Base-by-base conservation (phyloP, 1,140 invertebrate species). In the Aphaenogaster rudis region DNA sequence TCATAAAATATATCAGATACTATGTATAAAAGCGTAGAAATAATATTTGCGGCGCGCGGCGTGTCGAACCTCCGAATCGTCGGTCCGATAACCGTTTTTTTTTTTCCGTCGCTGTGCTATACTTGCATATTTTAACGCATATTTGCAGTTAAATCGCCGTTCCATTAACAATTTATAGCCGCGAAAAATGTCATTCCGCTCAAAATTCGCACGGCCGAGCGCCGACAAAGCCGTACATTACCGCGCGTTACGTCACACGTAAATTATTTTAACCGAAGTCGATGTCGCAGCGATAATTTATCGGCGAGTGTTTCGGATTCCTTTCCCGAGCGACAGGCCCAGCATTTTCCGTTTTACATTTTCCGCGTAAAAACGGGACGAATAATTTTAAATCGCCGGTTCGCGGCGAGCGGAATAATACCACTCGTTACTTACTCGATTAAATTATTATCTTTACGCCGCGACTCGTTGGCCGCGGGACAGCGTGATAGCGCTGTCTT, bases 391-490 rank as follows among this genome's bases (percentile, higher is more conserved):
- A 28, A 84, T 45, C 50, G 21, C 33, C 9, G 15, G 8, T 11
- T 36, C 36, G 63, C 48, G n/a, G 42, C 50, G 36, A 13, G 39
- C 28, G 42, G 33, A 59, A 48, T 71, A 61, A 74, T 39, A 59
- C 7, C 52, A 21, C 42, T 82, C 54, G 66, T 72, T 59, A 71
- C 39, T 59, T 59, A 17, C 17, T 74, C 67, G 15, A 76, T 84
- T 84, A 76, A 74, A 84, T 74, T 74, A 82, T 74, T 82, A 79
- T 76, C 69, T 84, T 84, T 50, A 61, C n/a, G 54, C 39, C 54
- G 42, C 42, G 42, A 82, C 61, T 74, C 50, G 50, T 80, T 64
- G 39, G 78, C 63, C 39, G 67, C 54, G 28, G 33, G 28, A 59
- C 33, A 21, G 42, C 52, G 36, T 33, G 79, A 59, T 71, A 82